These are phyloP conservation scores for Takifugu flavidus DNA, from an alignment of 2,113 vertebrate species.

Conservation along the genomic window DNA sequence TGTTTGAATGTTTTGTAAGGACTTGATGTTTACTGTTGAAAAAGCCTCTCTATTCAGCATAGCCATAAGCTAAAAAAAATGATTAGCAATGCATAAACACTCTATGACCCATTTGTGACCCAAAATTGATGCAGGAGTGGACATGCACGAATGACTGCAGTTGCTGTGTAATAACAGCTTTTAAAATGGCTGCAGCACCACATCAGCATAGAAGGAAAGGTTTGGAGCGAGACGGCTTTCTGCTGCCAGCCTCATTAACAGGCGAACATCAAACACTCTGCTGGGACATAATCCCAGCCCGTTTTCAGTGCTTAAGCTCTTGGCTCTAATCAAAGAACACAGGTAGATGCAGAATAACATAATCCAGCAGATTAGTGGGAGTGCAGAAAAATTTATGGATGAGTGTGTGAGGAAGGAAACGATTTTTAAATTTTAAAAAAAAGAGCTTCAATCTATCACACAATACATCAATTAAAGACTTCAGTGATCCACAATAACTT, in stretches of 20 bases:
- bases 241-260: constrained; percentile 56
- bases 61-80: constrained; percentile 22
- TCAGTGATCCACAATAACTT: too few relatives aligned
- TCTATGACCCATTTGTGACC: constrained; percentile 35
- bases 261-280: constrained; percentile 55
- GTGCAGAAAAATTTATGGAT: constrained; percentile 35
- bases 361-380: constrained; percentile 60
- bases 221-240: constrained; percentile 32
- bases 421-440: too few relatives aligned
- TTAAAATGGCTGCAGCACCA: constrained; percentile 35
- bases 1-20: not conserved
- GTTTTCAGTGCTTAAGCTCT: constrained; percentile 41
- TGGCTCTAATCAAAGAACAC: constrained; percentile 59
- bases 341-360: constrained; percentile 57
- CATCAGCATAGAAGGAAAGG: constrained; percentile 38
- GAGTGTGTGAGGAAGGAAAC: not conserved
- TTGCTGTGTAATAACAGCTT: constrained; percentile 34
- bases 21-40: constrained; percentile 10
- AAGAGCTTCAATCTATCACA: too few relatives aligned
- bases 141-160: constrained; percentile 29
- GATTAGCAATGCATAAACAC: constrained; percentile 18
- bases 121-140: constrained; percentile 25
- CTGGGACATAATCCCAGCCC: constrained; percentile 49
- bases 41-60: constrained; percentile 8
- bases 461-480: too few relatives aligned